Base-by-base conservation (phyloP, 1,140 invertebrate species). In the Prorops nasuta region DNA sequence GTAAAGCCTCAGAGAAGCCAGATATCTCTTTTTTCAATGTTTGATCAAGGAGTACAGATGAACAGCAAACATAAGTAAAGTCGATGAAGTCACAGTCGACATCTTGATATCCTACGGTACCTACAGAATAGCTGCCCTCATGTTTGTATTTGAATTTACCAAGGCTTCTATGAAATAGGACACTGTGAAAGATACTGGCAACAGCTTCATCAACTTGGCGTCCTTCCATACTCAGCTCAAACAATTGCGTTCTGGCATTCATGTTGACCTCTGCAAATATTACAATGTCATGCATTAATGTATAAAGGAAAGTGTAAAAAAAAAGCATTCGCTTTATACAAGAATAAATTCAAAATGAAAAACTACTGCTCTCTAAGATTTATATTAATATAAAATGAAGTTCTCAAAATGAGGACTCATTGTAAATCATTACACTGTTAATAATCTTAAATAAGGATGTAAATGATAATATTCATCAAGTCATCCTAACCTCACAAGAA, bases 81-180 rank as follows among this genome's bases (percentile, higher is more conserved):
- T 98, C 94, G 55, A 98, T 91, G 71, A 96, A 97, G 78, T 98
- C 92, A 80, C 96, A 98, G 69, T 96, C 91, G 8, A 97, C 91
- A 79, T 98, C 96, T 57, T 92, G 89, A 65, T 94, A 94, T 38
- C 94, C 94, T 18, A 98, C 84, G 1, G 93, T 96, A 20, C 95
- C 94, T 44, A 98, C 91, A 8, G 92, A 93, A 73, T 97, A 98
- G 73, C 88, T 92, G 56, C 89, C 90, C 76, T 97, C 94, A 67
- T 89, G 87, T 75, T 91, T 92, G 75, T 96, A 97, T 41, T 89
- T 86, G 77, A 97, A 97, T 82, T 98, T 98, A 51, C 96, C 95
- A 56, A 93, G 83, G 37, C 92, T 91, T 58, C 96, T 84, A 72
- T 98, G 94, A 70, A 98, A 95, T 10, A 98, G 80, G 36, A 98